Conservation (phyloP, 1,140 invertebrate genomes). For the Caligus rogercresseyi region DNA sequence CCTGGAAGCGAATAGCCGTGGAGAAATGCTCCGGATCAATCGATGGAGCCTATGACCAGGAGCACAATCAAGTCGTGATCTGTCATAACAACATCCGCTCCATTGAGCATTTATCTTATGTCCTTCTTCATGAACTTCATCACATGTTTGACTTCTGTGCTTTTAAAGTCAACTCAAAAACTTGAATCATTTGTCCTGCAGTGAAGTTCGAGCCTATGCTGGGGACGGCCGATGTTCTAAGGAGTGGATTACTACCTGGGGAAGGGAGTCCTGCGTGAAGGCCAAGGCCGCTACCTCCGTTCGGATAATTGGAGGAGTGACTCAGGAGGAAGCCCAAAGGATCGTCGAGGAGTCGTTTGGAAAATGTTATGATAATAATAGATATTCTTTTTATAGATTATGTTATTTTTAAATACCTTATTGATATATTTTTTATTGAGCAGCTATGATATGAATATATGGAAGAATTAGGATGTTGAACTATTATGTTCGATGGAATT, state of each 20-base stretch:
- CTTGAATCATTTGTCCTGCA: conserved; percentile 80
- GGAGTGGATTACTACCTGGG: conserved; percentile 51
- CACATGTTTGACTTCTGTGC: conserved; percentile 92
- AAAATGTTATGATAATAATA: conserved; percentile 45
- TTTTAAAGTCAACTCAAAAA: conserved; percentile 75
- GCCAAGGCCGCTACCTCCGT: conserved; percentile 65
- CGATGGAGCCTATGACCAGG: conserved; percentile 77
- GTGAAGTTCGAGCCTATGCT: conserved; percentile 66
- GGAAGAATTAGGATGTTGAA: no score
- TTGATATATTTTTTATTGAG: no score
- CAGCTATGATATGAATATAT: no score
- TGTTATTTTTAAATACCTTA: not conserved
- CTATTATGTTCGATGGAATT: no score
- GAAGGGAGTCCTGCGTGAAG: conserved; percentile 76
- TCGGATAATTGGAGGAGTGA: conserved; percentile 54
- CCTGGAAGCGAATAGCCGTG: conserved; percentile 65
- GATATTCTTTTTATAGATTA: not conserved
- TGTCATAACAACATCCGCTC: conserved; percentile 62
- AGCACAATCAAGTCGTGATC: conserved; percentile 69
- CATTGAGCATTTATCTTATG: conserved; percentile 48
- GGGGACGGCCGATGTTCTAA: conserved; percentile 83
- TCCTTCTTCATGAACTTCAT: conserved; percentile 77
- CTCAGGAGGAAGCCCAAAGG: conserved; percentile 45
- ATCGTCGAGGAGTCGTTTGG: conserved; percentile 73
- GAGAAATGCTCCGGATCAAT: conserved; percentile 65